These are phyloP conservation scores for Pyrgus malvae DNA, from an alignment of 2,888 invertebrate genomes.

Conservation along the genomic window DNA sequence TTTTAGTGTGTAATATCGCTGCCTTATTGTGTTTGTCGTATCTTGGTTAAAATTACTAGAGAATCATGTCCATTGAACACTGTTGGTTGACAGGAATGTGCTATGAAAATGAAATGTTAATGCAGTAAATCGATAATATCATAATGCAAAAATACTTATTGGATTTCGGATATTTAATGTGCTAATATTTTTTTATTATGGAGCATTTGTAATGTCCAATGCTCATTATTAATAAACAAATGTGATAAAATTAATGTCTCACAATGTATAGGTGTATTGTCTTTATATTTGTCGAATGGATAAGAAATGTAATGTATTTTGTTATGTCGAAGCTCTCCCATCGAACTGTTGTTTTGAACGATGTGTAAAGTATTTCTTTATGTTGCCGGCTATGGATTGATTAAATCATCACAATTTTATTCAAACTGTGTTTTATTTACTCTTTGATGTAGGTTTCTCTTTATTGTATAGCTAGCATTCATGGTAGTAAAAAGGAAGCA, in stretches of 20 bases:
- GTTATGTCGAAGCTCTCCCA: conserved; percentile 35
- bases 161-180: not conserved
- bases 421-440: conserved; percentile 43
- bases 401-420: conserved; percentile 77
- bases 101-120: not conserved
- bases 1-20: not conserved
- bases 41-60: conserved; percentile 10
- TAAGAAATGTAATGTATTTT: conserved; percentile 15
- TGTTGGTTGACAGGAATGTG: not conserved
- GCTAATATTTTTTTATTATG: not conserved
- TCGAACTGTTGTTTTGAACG: conserved; percentile 34
- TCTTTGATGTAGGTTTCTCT: conserved; percentile 33
- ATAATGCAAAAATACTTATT: too few relatives aligned
- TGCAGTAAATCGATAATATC: not conserved
- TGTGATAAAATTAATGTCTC: conserved; percentile 21
- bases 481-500: too few relatives aligned
- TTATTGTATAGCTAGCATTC: too few relatives aligned
- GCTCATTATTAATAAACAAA: conserved; percentile 12
- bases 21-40: too few relatives aligned
- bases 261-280: not conserved
- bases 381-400: conserved; percentile 71
- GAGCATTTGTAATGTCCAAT: conserved; percentile 4
- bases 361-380: conserved; percentile 40
- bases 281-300: not conserved
- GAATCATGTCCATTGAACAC: too few relatives aligned